Base-by-base conservation (phyloP, 2,888 invertebrate genomes). In the Ceriagrion tenellum region DNA sequence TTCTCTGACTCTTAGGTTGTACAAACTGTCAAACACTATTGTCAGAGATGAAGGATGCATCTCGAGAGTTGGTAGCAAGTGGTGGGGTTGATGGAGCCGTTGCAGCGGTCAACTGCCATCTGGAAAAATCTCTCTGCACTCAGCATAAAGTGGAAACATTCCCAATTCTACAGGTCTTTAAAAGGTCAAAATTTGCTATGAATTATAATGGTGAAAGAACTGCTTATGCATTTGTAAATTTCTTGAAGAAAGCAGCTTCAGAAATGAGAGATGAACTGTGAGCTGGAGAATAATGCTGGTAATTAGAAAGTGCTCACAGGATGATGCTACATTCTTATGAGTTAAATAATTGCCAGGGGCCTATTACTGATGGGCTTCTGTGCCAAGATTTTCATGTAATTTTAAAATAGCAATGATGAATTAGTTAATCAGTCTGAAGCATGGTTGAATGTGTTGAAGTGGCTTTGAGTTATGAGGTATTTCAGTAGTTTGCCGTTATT, bases 21-120 rank as follows among this genome's bases (percentile, higher is more conserved):
- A 97, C 98, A 0, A 98, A 98, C 96, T 98, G 98, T 96, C 97
- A 98, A 95, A 97, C 97, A 30, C 97, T 98, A 96, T 98, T 98
- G 96, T 98, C 98, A 8, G 97, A 97, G 16, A 98, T 97, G 96
- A 97, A 97, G 95, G 97, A 97, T 63, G 97, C 98, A 0, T 98
- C 98, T 0, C 97, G 97, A 0, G 96, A 97, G 8, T 95, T 98
- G 23, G 97, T 97, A 91, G 96, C 96, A 0, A 97, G 97, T 23
- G 97, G 97, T 0, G 96, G 97, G 16, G 96, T 96, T 40, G 69
- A n/a, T 0, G 96, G 97, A 0, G 97, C 97, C 88, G 96, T 97
- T 1, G 97, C 98, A 13, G 98, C 98, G 55, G 97, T 98, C 0
- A 98, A 98, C 96, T 98, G 98, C 20, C 97, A 98, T 0, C 97